These are phyloP conservation scores for Drosophila prostipennis DNA, from an alignment of 2,888 invertebrate genomes.

Conservation along the genomic window DNA sequence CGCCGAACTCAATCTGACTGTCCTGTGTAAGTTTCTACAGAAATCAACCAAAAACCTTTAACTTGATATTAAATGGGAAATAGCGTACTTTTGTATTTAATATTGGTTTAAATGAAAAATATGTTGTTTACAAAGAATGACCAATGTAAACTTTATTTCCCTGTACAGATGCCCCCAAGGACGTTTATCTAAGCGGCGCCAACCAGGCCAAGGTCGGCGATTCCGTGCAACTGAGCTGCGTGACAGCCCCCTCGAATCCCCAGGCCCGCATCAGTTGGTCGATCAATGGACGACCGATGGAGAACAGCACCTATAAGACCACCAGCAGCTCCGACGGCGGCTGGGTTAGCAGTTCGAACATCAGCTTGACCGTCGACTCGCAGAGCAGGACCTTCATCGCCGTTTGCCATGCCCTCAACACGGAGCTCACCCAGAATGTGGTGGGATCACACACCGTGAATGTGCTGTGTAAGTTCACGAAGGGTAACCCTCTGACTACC, in stretches of 20 bases:
- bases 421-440: constrained; percentile 81
- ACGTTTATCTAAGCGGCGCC: constrained; percentile 78
- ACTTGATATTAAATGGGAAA: not conserved
- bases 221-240: constrained; percentile 72
- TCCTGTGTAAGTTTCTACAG: constrained; percentile 74
- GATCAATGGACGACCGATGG: constrained; percentile 79
- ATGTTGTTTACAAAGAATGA: not conserved
- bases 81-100: not conserved
- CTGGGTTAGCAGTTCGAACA: constrained; percentile 81
- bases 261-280: constrained; percentile 82
- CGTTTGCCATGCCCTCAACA: constrained; percentile 82
- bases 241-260: constrained; percentile 82
- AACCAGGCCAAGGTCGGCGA: constrained; percentile 80
- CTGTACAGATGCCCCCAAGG: constrained; percentile 76
- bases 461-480: constrained; percentile 78
- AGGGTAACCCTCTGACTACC: not conserved
- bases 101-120: not conserved
- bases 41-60: not conserved
- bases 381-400: constrained; percentile 80
- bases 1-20: constrained; percentile 80
- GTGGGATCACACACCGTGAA: constrained; percentile 82
- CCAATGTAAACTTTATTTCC: too few species aligned
- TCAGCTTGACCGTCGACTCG: constrained; percentile 75
- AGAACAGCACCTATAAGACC: constrained; percentile 72
- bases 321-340: constrained; percentile 74